These are phyloP conservation scores for Perca fluviatilis DNA, from an alignment of 2,113 vertebrate genomes.

Conservation along the genomic window DNA sequence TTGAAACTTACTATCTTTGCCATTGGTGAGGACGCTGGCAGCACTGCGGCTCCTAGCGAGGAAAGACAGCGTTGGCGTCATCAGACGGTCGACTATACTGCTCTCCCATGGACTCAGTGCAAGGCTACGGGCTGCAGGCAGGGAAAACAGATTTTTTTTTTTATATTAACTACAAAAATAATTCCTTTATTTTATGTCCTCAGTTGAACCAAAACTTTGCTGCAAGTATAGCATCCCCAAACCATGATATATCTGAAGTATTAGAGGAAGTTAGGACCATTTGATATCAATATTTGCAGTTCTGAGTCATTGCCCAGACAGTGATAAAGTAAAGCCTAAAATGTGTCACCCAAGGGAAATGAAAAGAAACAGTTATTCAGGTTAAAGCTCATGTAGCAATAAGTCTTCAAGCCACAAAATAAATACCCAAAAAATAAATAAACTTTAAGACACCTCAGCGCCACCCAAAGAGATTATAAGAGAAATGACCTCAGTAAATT, in stretches of 20 bases:
- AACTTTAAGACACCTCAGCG: conserved; percentile 11
- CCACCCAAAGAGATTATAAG: conserved; percentile 18
- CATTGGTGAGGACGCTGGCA: conserved; percentile 90
- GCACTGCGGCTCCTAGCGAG: conserved; percentile 96
- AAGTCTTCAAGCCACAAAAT: neutral
- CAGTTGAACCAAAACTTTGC: conserved; percentile 11
- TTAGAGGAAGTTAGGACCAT: neutral
- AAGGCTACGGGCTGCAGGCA: conserved; percentile 87
- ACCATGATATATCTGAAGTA: neutral
- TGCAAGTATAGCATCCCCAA: neutral
- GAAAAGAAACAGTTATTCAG: neutral
- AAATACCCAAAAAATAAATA: neutral
- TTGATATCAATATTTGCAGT: conserved; percentile 3
- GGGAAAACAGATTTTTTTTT: neutral
- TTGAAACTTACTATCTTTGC: conserved; percentile 91
- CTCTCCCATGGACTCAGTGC: conserved; percentile 96
- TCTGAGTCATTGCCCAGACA: conserved; percentile 1
- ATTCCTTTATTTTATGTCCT: neutral
- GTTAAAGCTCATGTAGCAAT: neutral
- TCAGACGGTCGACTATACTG: conserved; percentile 97
- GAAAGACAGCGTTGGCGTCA: conserved; percentile 97
- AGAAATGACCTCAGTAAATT: conserved; percentile 10
- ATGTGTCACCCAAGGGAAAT: conserved; percentile 6
- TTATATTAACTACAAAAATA: too few species aligned
- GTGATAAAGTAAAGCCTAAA: neutral